Base-by-base conservation (phyloP, 2,888 invertebrate species). In the Scaptomyza parva region DNA sequence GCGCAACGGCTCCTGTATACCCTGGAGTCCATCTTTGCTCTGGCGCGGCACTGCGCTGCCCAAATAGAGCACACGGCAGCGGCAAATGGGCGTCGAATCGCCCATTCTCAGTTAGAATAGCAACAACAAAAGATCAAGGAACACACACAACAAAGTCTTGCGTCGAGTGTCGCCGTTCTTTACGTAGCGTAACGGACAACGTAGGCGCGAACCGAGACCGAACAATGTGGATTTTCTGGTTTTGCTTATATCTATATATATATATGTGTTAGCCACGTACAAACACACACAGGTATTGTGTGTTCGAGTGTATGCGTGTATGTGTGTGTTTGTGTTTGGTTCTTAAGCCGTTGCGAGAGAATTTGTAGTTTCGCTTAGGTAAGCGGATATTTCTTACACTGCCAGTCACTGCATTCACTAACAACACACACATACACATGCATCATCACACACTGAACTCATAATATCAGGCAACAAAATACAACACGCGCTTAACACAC, bases 11-110 rank as follows among this genome's bases (percentile, higher is more conserved):
- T 99, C 98, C 93, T 99, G 99, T 77, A 99, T 97, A 60, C 98
- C 98, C 90, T 99, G 97, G 48, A 99, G 93, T 51, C 99, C 99
- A 90, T 99, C 99, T 92, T 99, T 99, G 90, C 98, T 98, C 91
- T 98, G 97, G 89, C 98, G 97, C 28, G 99, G 98, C 86, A 99
- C 98, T 22, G 98, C 96, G 84, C 97, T 97, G 81, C 99, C 99
- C 87, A 99, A 94, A 92, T 99, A 99, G 63, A 99, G 94, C 55
- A 99, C 99, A 73, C 98, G 95, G 92, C 98, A 99, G 87, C 98
- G 95, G 93, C 99, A 98, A 89, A 98, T 98, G 90, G 98, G 98
- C 88, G 97, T 98, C 88, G 97, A 96, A 91, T 96, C 96, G 59
- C 93, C 93, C 92, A 94, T 94, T 69, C 64, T 85, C 11, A 50